phyloP scores from a whole-genome alignment of 1,140 invertebrate genomes.

The Lepeophtheirus salmonis region DNA sequence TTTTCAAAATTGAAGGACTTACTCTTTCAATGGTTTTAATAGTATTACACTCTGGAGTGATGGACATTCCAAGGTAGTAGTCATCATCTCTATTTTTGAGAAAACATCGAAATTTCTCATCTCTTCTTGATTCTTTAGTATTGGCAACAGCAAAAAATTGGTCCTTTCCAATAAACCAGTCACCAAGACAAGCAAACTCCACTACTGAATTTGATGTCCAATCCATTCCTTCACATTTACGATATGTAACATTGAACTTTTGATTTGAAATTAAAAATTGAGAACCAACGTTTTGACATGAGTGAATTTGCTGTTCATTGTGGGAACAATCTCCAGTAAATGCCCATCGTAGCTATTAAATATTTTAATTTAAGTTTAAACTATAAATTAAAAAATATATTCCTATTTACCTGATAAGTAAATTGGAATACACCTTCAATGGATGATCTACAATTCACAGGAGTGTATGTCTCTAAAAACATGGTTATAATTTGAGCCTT shows the following conservation, averaged over 20 bases:
- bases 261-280: conserved; percentile 91
- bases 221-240: conserved; percentile 57
- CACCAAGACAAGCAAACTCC: conserved; percentile 77
- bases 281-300: conserved; percentile 84
- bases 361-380: background rate
- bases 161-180: conserved; percentile 88
- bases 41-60: conserved; percentile 75
- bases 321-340: conserved; percentile 76
- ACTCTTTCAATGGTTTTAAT: conserved; percentile 69
- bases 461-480: conserved; percentile 72
- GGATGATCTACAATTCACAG: conserved; percentile 75
- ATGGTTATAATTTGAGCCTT: conserved; percentile 27
- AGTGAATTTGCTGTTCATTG: conserved; percentile 67
- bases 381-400: background rate
- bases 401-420: conserved; percentile 45
- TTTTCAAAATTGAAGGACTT: conserved; percentile 18
- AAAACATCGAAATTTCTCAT: conserved; percentile 82
- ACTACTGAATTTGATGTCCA: conserved; percentile 37
- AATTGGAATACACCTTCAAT: conserved; percentile 88
- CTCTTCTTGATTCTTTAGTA: conserved; percentile 70
- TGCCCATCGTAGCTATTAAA: conserved; percentile 14
- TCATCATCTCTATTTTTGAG: conserved; percentile 84
- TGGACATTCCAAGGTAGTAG: conserved; percentile 66
- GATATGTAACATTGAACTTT: conserved; percentile 87
- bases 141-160: conserved; percentile 86